A percentile compares a stretch with the other conserved stretches of the same genome.
phyloP scores from a whole-genome alignment of 2,113 vertebrate genomes.

The Chamaetylas fuelleborni region DNA sequence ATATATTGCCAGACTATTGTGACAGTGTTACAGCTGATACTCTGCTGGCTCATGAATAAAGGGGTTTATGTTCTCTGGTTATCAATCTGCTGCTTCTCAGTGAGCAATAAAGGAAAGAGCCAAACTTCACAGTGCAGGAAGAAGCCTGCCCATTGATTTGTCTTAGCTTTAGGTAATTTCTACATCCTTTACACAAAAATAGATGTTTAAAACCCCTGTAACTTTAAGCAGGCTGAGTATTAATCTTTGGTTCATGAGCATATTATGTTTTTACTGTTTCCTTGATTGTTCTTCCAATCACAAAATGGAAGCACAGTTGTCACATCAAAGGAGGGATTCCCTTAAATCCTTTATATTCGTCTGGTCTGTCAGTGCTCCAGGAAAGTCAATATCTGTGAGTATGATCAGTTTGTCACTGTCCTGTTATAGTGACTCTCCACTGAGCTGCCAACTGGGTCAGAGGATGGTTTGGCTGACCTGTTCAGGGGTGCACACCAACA shows the following conservation, averaged over 20 bases:
- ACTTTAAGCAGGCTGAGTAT: background rate
- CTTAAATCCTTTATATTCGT: background rate
- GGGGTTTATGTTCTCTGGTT: background rate
- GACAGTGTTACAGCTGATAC: background rate
- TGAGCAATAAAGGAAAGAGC: background rate
- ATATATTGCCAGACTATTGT: background rate
- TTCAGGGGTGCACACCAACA: background rate
- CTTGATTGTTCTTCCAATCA: background rate
- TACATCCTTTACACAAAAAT: background rate
- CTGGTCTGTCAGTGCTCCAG: background rate
- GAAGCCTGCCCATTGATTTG: background rate
- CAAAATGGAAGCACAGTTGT: background rate
- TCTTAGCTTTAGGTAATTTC: background rate
- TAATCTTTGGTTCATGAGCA: background rate
- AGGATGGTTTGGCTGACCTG: background rate
- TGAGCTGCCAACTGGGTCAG: background rate
- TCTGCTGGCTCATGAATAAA: background rate
- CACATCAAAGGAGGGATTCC: background rate
- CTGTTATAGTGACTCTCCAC: background rate
- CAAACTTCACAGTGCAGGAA: background rate
- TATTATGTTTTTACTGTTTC: background rate
- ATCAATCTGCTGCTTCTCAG: background rate
- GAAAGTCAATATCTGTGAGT: background rate
- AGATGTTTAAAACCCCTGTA: background rate
- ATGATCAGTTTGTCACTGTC: background rate